phyloP scores from a whole-genome alignment of 2,113 vertebrate genomes.

The Tragelaphus buxtoni region DNA sequence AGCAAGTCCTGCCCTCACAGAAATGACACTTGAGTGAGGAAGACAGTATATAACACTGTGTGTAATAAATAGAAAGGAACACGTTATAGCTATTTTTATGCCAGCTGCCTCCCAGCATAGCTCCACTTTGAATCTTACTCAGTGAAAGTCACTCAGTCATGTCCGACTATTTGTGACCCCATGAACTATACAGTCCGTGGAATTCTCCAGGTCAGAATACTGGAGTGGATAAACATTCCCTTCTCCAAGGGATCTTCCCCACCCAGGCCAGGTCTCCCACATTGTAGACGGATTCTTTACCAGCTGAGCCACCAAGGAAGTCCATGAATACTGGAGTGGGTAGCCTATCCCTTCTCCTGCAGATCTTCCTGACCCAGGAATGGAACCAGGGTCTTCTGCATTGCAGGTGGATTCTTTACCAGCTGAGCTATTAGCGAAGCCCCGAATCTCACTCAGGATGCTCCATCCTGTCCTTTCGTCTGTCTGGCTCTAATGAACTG shows the following conservation, averaged over 20 bases:
- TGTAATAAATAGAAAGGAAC: neutral
- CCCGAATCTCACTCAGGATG: neutral
- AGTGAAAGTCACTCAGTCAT: neutral
- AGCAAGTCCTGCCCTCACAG: neutral
- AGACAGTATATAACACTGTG: neutral
- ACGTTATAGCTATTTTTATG: neutral
- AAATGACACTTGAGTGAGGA: neutral
- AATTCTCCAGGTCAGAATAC: neutral
- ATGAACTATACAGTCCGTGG: neutral
- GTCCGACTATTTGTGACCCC: neutral
- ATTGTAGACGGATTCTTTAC: neutral
- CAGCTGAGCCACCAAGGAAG: neutral
- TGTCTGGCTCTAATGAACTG: neutral
- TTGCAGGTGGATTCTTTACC: neutral
- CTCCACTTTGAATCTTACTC: neutral
- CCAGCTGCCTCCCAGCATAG: neutral
- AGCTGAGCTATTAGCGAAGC: neutral
- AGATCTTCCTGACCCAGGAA: neutral
- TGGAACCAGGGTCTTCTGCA: neutral
- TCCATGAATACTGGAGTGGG: neutral
- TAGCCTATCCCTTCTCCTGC: neutral
- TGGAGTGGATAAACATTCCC: neutral
- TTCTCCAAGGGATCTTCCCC: neutral
- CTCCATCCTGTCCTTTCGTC: neutral
- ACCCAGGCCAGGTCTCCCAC: neutral